Evolutionary conservation across 2,888 invertebrate genomes (phyloP).

Genomic region (Monopis laevigella): DNA sequence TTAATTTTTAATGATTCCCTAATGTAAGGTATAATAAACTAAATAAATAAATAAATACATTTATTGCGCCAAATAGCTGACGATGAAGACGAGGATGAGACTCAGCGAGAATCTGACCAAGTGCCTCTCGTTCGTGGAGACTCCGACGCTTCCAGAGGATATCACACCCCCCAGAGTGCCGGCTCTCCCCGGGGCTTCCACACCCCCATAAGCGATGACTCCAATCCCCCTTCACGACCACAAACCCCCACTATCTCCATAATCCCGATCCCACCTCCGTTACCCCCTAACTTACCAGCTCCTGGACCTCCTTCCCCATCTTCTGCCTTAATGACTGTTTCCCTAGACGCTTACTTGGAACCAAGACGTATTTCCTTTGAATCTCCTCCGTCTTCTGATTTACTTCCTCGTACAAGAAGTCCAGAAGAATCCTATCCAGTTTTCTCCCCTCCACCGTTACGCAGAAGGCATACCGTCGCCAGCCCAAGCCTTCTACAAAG

Average conservation of each 20-base stretch:
- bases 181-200: conserved; percentile 77
- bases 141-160: conserved; percentile 65
- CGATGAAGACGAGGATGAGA: conserved; percentile 49
- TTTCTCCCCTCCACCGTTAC: conserved; percentile 83
- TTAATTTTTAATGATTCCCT: too few species aligned
- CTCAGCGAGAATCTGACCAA: conserved; percentile 41
- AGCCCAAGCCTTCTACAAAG: conserved; percentile 67
- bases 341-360: conserved; percentile 87
- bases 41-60: conserved; percentile 1
- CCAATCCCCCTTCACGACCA: conserved; percentile 53
- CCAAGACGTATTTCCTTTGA: conserved; percentile 84
- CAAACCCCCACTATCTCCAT: conserved; percentile 32
- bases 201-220: conserved; percentile 78
- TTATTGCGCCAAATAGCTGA: conserved; percentile 8
- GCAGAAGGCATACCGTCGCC: conserved; percentile 71
- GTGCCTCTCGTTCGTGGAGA: conserved; percentile 64
- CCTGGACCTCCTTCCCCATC: conserved; percentile 78
- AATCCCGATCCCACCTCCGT: conserved; percentile 49
- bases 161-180: conserved; percentile 53
- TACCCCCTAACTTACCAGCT: conserved; percentile 32
- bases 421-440: conserved; percentile 87
- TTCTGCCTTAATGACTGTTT: conserved; percentile 85
- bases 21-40: too few species aligned
- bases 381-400: conserved; percentile 79
- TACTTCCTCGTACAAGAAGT: conserved; percentile 72